A percentile compares a stretch with the other conserved stretches of the same genome.
phyloP scores from a whole-genome alignment of 2,797 vertebrate genomes.

The Myotis daubentonii region DNA sequence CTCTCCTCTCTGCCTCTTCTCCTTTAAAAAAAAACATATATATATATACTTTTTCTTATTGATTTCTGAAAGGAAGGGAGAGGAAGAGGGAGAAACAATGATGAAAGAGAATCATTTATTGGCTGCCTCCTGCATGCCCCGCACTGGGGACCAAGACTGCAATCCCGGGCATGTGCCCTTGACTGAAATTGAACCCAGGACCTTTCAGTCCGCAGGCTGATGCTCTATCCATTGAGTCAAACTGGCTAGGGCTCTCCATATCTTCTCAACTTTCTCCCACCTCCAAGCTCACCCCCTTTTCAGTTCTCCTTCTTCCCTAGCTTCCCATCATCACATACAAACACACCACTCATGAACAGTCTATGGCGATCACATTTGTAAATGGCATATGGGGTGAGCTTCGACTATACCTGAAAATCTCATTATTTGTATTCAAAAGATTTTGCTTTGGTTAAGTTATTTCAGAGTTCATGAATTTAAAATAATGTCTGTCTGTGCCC shows the following conservation, averaged over 20 bases:
- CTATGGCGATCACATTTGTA: not conserved
- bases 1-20: not conserved
- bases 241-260: too few relatives aligned
- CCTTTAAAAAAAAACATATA: too few relatives aligned
- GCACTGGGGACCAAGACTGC: too few relatives aligned
- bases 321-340: not conserved
- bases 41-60: too few relatives aligned
- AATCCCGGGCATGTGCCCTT: too few relatives aligned
- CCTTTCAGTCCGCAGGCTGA: too few relatives aligned
- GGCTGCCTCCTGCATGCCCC: too few relatives aligned
- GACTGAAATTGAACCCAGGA: too few relatives aligned
- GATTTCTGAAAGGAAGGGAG: too few relatives aligned
- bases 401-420: not conserved
- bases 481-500: not conserved
- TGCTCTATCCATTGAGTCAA: too few relatives aligned
- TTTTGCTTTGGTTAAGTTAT: not conserved
- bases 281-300: not conserved
- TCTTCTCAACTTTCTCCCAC: not conserved
- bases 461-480: not conserved
- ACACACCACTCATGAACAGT: not conserved
- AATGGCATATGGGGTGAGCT: not conserved
- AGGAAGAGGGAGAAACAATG: too few relatives aligned
- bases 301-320: not conserved
- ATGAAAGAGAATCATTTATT: too few relatives aligned
- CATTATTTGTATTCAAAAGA: not conserved